Evolutionary conservation across 2,113 vertebrate species (phyloP).

Genomic region (Amblyornis subalaris): DNA sequence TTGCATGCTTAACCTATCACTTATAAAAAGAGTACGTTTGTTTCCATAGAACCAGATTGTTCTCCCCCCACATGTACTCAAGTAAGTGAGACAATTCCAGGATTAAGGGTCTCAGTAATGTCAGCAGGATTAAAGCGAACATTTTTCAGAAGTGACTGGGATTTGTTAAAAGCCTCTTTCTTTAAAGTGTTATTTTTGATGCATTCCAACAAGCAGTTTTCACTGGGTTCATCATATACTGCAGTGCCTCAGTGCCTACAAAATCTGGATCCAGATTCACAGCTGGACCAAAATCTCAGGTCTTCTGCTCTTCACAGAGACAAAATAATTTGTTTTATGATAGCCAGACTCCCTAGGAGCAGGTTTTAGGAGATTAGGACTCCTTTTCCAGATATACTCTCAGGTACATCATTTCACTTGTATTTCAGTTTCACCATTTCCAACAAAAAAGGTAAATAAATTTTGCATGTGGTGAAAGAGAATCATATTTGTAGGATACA

Average conservation of each 20-base stretch:
- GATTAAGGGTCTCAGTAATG: constrained; percentile 33
- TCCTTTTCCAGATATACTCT: background rate
- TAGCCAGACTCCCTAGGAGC: background rate
- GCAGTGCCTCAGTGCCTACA: background rate
- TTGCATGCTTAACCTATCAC: constrained; percentile 7
- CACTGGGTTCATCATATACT: background rate
- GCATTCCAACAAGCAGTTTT: background rate
- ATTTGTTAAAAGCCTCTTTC: constrained; percentile 41
- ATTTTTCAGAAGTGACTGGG: constrained; percentile 30
- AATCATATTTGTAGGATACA: background rate
- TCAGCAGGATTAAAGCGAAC: background rate
- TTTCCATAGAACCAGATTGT: constrained; percentile 11
- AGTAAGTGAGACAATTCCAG: constrained; percentile 18
- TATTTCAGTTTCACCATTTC: background rate
- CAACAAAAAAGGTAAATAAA: background rate
- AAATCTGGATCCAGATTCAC: background rate
- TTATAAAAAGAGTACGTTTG: constrained; percentile 6
- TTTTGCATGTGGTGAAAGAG: background rate
- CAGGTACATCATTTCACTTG: background rate
- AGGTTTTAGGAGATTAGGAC: background rate
- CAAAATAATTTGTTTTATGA: background rate
- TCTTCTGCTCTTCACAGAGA: background rate
- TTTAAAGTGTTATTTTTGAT: constrained; percentile 2
- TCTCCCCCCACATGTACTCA: background rate
- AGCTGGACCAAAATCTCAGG: background rate